Evolutionary conservation across 2,888 invertebrate genomes (phyloP).

Genomic region (Xanthorhoe designata): DNA sequence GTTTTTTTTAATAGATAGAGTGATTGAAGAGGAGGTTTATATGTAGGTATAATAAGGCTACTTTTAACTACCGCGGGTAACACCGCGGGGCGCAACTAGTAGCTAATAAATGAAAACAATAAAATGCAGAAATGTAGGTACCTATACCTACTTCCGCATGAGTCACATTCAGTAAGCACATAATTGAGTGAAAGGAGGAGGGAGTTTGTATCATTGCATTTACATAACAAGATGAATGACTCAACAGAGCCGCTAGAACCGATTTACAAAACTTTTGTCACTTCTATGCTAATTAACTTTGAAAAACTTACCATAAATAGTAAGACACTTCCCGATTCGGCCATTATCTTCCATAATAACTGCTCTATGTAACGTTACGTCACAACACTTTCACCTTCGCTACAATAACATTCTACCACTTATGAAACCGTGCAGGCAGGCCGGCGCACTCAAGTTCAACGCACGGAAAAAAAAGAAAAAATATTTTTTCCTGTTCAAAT

Average conservation of each 20-base stretch:
- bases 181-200: slow-evolving; percentile 28
- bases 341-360: slow-evolving; percentile 75
- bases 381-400: slow-evolving; percentile 79
- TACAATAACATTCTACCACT: slow-evolving; percentile 74
- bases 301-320: slow-evolving; percentile 71
- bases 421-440: slow-evolving; percentile 66
- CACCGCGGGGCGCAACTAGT: no score
- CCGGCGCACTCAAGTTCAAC: slow-evolving; percentile 75
- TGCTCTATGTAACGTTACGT: slow-evolving; percentile 78
- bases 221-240: slow-evolving; percentile 22
- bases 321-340: slow-evolving; percentile 73
- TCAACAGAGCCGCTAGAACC: not conserved
- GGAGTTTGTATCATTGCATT: slow-evolving; percentile 24
- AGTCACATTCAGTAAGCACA: slow-evolving; percentile 2
- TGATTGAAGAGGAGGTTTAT: no score
- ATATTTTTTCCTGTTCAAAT: slow-evolving; percentile 31
- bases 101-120: not conserved
- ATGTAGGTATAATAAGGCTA: no score
- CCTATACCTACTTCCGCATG: slow-evolving; percentile 14
- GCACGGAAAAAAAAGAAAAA: slow-evolving; percentile 57
- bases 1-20: no score
- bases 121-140: slow-evolving; percentile 3
- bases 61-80: no score
- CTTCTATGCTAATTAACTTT: not conserved
- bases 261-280: not conserved